Base-by-base conservation (phyloP, 2,888 invertebrate species). In the Thera obeliscata region DNA sequence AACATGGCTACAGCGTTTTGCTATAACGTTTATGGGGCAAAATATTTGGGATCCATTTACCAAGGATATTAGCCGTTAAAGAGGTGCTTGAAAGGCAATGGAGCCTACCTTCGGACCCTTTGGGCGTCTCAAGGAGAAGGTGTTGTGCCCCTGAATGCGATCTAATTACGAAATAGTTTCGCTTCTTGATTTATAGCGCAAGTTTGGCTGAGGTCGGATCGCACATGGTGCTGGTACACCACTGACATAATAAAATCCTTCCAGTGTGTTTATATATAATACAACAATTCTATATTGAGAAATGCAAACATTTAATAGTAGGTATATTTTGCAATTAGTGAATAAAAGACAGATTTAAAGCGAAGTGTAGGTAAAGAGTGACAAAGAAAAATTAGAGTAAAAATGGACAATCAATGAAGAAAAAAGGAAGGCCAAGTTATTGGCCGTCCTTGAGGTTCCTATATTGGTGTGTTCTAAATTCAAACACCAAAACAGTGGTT, bases 81-180 rank as follows among this genome's bases (percentile, higher is more conserved):
- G 93, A 93, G 91, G 91, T 90, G 84, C 92, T 93, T 87, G 88
- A 91, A 91, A 91, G 87, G 91, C 88, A 88, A 85, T 78, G 83
- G 87, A 86, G 84, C 88, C 83, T 91, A 91, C 91, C 90, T 91
- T 87, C 84, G 88, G 88, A 87, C 90, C 92, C 91, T 91, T 87
- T 83, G 88, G 89, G 87, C 88, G 86, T 87, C 89, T 91, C 89
- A 91, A 91, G 90, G 84, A 89, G 88, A 83, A 83, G 93, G 92
- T 93, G 92, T 92, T 89, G 88, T 89, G 87, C 90, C 87, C 89
- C 92, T 94, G 93, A 94, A 93, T 91, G 87, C 93, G 92, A 94
- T 94, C 94, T 94, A 94, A 94, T 94, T 94, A 93, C 93, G 88
- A 90, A 94, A 94, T 94, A 94, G 94, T 94, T 94, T 92, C 88